Conservation (phyloP, 64 coral and sea anemone genomes). For the Dendronephthya gigantea region DNA sequence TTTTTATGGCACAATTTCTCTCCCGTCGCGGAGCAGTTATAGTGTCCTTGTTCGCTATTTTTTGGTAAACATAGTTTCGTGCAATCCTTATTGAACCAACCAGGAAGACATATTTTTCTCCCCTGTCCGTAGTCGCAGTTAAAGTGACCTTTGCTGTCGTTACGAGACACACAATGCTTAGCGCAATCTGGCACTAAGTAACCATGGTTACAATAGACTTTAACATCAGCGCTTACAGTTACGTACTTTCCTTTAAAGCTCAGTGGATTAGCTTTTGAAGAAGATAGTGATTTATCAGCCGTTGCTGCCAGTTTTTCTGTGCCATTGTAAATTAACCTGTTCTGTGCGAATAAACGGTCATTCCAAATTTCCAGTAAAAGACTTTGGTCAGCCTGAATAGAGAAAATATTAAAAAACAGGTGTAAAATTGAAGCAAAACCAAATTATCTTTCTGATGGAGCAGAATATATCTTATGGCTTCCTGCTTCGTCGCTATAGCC, state of each 20-base stretch:
- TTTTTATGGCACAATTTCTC: background rate
- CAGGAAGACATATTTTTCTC: no score
- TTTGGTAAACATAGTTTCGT: no score
- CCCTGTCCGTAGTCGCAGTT: background rate
- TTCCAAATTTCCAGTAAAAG: no score
- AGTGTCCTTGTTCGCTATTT: background rate
- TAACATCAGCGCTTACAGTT: background rate
- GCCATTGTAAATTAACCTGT: background rate
- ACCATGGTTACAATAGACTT: background rate
- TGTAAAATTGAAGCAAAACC: no score
- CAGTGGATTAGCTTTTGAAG: background rate
- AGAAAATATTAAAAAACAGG: no score
- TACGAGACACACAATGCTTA: background rate
- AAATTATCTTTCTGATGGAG: no score
- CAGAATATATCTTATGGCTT: no score
- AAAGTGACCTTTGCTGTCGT: background rate
- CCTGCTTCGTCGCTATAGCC: no score
- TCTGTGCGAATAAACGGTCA: background rate
- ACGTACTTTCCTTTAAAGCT: background rate
- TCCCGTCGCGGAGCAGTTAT: background rate
- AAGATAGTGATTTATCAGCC: background rate
- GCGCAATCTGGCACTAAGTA: background rate
- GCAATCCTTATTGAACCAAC: no score
- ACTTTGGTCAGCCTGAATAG: no score
- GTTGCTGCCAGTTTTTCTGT: background rate